Conservation (phyloP, 2,888 invertebrate species). For the Pardosa pseudoannulata region DNA sequence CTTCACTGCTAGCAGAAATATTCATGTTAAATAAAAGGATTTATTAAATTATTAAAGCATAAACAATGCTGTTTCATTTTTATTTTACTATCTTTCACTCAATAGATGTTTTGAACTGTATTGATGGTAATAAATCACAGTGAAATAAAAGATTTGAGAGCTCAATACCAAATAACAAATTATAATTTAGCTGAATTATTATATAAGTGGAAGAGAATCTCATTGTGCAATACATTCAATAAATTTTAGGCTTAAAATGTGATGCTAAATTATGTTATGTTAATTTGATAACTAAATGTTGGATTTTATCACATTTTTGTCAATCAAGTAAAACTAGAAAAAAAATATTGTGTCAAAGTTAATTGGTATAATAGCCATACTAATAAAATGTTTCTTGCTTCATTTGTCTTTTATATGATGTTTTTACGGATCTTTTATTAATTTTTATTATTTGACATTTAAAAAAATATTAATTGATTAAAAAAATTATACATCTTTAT, state of each 20-base stretch:
- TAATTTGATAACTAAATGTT: constrained; percentile 1
- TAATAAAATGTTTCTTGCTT: constrained; percentile 7
- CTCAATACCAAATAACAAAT: too few species aligned
- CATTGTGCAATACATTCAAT: neutral
- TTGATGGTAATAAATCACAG: too few species aligned
- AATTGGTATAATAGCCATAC: neutral
- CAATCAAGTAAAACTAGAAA: neutral
- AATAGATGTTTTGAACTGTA: too few species aligned
- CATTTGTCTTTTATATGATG: neutral
- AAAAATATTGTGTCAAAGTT: neutral
- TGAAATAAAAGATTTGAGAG: too few species aligned
- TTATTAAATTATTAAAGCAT: constrained; percentile 68
- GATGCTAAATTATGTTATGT: neutral
- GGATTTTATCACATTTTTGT: constrained; percentile 6
- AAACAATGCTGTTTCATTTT: neutral
- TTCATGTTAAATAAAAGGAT: constrained; percentile 61
- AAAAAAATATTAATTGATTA: too few species aligned
- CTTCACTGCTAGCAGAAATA: constrained; percentile 54
- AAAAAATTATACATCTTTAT: too few species aligned
- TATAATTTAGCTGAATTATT: neutral
- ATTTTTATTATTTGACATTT: too few species aligned
- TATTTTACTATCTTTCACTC: neutral
- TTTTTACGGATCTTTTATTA: too few species aligned
- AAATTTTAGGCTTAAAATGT: neutral
- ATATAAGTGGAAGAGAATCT: neutral